These are phyloP conservation scores for Heterodera schachtii DNA, from an alignment of 1,140 invertebrate species.

Conservation along the genomic window DNA sequence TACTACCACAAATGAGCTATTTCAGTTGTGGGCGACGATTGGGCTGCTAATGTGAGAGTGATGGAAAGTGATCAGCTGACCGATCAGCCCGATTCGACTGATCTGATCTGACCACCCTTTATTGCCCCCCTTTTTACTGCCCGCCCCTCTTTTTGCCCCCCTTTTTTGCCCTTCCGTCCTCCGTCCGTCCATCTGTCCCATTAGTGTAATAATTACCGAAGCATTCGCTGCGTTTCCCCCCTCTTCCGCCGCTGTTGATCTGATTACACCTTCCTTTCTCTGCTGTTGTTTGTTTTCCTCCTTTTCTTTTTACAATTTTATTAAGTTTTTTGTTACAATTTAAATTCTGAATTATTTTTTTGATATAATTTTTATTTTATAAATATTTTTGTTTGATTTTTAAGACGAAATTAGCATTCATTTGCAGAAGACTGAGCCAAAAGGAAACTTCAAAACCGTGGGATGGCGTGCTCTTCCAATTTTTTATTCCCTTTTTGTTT, in stretches of 20 bases:
- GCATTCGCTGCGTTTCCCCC: neutral
- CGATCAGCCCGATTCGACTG: no score
- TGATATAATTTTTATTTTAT: no score
- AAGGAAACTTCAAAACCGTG: neutral
- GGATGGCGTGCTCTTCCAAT: neutral
- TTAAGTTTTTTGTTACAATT: no score
- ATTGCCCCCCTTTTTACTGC: neutral
- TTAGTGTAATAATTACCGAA: neutral
- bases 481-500: conserved; percentile 6
- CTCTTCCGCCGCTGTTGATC: neutral
- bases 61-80: neutral
- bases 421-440: neutral
- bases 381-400: no score
- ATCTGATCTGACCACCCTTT: neutral
- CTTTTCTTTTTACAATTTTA: neutral
- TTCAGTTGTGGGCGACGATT: neutral
- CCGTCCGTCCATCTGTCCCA: neutral
- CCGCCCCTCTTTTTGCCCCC: neutral
- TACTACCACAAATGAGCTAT: neutral
- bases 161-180: neutral
- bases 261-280: neutral
- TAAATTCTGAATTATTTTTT: neutral
- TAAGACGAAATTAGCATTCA: neutral
- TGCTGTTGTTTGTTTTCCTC: neutral
- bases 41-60: neutral